Evolutionary conservation across 2,113 vertebrate genomes (phyloP).

Genomic region (Lophochroa leadbeateri): DNA sequence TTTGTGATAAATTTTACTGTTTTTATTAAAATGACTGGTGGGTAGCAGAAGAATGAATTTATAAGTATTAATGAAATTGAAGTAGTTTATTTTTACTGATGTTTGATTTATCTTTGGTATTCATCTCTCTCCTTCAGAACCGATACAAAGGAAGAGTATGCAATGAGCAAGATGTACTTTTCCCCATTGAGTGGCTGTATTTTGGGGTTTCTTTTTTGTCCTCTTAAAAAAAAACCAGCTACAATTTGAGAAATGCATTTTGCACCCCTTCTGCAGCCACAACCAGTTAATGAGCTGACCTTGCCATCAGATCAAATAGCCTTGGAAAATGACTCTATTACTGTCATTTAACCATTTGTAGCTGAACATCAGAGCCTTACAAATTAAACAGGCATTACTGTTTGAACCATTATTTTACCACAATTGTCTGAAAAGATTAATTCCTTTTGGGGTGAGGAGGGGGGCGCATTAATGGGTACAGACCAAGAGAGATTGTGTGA

Average conservation of each 20-base stretch:
- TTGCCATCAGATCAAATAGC: slow-evolving; percentile 52
- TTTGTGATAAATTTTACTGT: neutral
- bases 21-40: neutral
- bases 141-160: neutral
- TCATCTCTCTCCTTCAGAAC: neutral
- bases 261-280: slow-evolving; percentile 2
- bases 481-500: slow-evolving; percentile 86
- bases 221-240: neutral
- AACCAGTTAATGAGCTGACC: slow-evolving; percentile 63
- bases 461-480: slow-evolving; percentile 91
- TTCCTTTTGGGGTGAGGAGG: slow-evolving; percentile 73
- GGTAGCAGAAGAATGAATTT: neutral
- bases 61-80: neutral
- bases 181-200: neutral
- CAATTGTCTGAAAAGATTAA: slow-evolving; percentile 78
- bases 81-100: neutral
- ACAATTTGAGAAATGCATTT: slow-evolving; percentile 36
- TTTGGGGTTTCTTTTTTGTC: slow-evolving; percentile 15
- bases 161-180: neutral
- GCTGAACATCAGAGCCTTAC: slow-evolving; percentile 65
- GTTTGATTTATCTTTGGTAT: neutral
- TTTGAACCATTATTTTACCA: slow-evolving; percentile 77
- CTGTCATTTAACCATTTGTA: slow-evolving; percentile 71
- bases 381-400: slow-evolving; percentile 78
- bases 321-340: slow-evolving; percentile 66